Conservation (phyloP, 2,888 invertebrate species). For the Sphaerophoria rueppellii region DNA sequence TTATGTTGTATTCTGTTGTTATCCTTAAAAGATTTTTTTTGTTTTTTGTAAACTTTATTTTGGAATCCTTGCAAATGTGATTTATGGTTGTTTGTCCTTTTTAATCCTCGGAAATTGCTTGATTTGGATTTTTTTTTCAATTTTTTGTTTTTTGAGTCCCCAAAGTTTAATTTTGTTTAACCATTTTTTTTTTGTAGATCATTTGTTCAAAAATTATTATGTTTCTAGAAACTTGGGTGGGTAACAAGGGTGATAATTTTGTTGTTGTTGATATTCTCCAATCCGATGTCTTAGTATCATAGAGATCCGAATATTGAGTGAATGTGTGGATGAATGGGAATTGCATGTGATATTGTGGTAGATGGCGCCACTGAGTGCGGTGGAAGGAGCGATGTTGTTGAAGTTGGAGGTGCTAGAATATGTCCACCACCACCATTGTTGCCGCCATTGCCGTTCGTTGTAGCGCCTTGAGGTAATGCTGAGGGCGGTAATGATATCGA, state of each 20-base stretch:
- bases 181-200: conserved; percentile 29
- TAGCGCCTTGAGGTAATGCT: conserved; percentile 74
- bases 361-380: conserved; percentile 73
- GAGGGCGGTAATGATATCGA: conserved; percentile 80
- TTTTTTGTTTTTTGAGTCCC: conserved; percentile 27
- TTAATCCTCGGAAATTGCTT: conserved; percentile 47
- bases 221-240: conserved; percentile 66
- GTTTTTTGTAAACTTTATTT: conserved; percentile 56
- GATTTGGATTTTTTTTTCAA: conserved; percentile 33
- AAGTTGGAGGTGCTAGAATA: conserved; percentile 72
- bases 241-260: conserved; percentile 60
- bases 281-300: conserved; percentile 81
- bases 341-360: conserved; percentile 79
- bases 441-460: conserved; percentile 74
- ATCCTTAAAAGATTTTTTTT: conserved; percentile 60
- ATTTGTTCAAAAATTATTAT: conserved; percentile 6
- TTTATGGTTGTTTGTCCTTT: conserved; percentile 65
- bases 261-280: conserved; percentile 72
- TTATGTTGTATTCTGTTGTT: conserved; percentile 60
- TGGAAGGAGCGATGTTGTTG: conserved; percentile 64
- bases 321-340: conserved; percentile 81
- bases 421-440: conserved; percentile 77
- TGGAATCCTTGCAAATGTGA: conserved; percentile 72
- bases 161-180: conserved; percentile 44
- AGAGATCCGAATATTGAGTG: conserved; percentile 83